Conservation (phyloP, 1,140 invertebrate species). For the Drosophila willistoni region DNA sequence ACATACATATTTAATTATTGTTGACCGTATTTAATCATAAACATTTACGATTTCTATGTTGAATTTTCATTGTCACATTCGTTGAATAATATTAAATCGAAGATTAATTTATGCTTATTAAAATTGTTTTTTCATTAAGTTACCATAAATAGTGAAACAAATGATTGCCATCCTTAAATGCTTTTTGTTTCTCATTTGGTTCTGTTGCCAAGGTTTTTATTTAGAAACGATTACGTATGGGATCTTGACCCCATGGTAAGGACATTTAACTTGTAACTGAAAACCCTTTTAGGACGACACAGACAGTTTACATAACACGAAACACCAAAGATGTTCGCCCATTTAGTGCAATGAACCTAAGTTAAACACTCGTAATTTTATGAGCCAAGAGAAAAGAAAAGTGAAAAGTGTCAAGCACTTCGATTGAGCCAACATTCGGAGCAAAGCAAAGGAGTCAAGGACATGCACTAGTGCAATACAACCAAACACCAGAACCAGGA, state of each 20-base stretch:
- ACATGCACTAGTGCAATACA: conserved; percentile 55
- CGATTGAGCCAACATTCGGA: conserved; percentile 39
- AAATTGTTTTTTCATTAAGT: conserved; percentile 56
- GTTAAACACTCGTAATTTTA: conserved; percentile 77
- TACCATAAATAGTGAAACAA: conserved; percentile 3
- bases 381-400: conserved; percentile 69
- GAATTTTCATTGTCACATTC: conserved; percentile 45
- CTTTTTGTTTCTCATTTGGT: neutral
- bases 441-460: conserved; percentile 69
- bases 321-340: conserved; percentile 28
- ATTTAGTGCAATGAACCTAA: conserved; percentile 55
- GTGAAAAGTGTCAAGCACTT: conserved; percentile 63
- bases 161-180: neutral
- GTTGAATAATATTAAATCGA: conserved; percentile 27
- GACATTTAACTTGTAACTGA: neutral
- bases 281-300: neutral
- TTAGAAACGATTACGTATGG: no score
- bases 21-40: conserved; percentile 60
- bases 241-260: neutral
- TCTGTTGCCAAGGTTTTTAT: neutral
- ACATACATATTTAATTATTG: conserved; percentile 31
- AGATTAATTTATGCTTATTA: conserved; percentile 77
- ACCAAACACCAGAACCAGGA: conserved; percentile 20
- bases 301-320: conserved; percentile 70
- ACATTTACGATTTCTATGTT: conserved; percentile 67